These are phyloP conservation scores for Hyles euphorbiae DNA, from an alignment of 1,140 invertebrate genomes.

Conservation along the genomic window DNA sequence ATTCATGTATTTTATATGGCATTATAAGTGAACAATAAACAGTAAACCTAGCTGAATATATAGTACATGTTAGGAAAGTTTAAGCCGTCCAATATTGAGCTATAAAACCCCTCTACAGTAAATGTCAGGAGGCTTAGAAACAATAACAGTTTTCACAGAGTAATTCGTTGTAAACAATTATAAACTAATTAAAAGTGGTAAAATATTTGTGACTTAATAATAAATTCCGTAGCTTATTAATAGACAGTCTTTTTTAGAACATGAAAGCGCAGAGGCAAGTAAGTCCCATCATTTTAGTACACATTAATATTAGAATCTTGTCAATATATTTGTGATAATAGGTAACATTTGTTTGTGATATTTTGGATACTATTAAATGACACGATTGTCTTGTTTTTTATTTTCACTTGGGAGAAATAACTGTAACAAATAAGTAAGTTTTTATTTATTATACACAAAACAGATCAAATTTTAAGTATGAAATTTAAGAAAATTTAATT, in stretches of 20 bases:
- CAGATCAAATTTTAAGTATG: too few relatives aligned
- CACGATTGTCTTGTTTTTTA: too few relatives aligned
- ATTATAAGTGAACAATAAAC: conserved; percentile 11
- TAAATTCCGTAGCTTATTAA: conserved; percentile 68
- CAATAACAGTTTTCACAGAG: neutral
- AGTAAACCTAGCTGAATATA: conserved; percentile 13
- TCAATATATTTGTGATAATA: conserved; percentile 4
- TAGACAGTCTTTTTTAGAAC: conserved; percentile 73
- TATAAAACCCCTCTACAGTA: conserved; percentile 11
- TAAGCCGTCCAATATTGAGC: conserved; percentile 18
- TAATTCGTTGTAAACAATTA: conserved; percentile 60
- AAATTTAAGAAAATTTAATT: neutral
- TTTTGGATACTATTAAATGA: too few relatives aligned
- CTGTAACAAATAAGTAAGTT: too few relatives aligned
- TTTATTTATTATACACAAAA: too few relatives aligned
- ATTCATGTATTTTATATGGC: conserved; percentile 13
- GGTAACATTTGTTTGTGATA: neutral
- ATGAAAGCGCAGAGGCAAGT: conserved; percentile 36
- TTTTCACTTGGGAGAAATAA: too few relatives aligned
- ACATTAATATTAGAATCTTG: conserved; percentile 1
- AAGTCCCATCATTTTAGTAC: neutral
- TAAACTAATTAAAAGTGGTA: conserved; percentile 53
- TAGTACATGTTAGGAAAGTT: conserved; percentile 2
- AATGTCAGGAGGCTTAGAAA: neutral
- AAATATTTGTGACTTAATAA: conserved; percentile 70